Evolutionary conservation across 2,797 vertebrate genomes (phyloP).

Genomic region (Valencia hispanica): DNA sequence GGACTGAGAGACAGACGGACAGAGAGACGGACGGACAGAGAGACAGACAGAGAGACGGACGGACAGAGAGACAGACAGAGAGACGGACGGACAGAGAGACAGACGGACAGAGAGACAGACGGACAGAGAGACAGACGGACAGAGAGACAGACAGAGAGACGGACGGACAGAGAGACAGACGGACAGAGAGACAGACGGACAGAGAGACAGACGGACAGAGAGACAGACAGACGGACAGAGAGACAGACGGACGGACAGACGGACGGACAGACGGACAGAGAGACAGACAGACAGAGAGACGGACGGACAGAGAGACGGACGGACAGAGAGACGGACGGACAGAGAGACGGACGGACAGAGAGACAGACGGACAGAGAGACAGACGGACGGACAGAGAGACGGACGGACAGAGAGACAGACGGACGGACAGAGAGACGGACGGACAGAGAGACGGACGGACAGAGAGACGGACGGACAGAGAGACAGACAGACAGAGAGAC

Average conservation of each 20-base stretch:
- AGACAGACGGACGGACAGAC: background rate
- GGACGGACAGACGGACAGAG: background rate
- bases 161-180: too few relatives aligned
- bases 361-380: background rate
- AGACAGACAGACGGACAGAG: background rate
- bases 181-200: too few relatives aligned
- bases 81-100: background rate
- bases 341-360: background rate
- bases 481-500: slow-evolving; percentile 9
- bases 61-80: background rate
- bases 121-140: background rate
- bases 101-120: background rate
- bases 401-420: background rate
- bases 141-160: slow-evolving; percentile 17
- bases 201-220: background rate
- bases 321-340: slow-evolving; percentile 8
- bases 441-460: background rate
- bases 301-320: too few relatives aligned
- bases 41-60: background rate
- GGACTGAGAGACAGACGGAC: background rate
- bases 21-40: background rate
- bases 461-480: too few relatives aligned
- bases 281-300: background rate
- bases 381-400: background rate
- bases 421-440: too few relatives aligned